phyloP scores from a whole-genome alignment of 2,888 invertebrate genomes.

The Sphaerophoria rueppellii region DNA sequence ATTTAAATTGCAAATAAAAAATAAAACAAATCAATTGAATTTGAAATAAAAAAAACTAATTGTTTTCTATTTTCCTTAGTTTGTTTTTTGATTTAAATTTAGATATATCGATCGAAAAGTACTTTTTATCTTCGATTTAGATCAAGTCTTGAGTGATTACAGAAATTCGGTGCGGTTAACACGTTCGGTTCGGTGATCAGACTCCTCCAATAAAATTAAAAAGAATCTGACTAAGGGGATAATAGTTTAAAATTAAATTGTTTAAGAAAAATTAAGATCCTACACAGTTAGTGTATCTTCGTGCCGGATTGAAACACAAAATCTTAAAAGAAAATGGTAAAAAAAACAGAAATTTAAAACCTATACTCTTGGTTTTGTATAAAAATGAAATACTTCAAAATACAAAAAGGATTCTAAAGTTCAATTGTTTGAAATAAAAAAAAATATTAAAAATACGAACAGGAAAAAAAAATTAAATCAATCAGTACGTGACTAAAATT shows the following conservation, averaged over 20 bases:
- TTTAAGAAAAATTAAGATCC: background rate
- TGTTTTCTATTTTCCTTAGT: conserved; percentile 31
- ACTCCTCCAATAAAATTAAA: conserved; percentile 57
- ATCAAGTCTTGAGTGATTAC: conserved; percentile 78
- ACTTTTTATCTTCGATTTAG: conserved; percentile 79
- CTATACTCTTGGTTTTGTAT: conserved; percentile 18
- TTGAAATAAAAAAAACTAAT: conserved; percentile 61
- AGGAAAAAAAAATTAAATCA: background rate
- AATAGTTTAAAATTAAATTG: conserved; percentile 39
- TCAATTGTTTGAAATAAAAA: background rate
- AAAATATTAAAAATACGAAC: background rate
- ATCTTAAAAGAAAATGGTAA: conserved; percentile 56
- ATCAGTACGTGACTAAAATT: conserved; percentile 13
- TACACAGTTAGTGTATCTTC: conserved; percentile 48
- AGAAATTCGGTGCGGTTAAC: conserved; percentile 77
- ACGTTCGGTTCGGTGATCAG: conserved; percentile 74
- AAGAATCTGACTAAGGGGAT: conserved; percentile 25
- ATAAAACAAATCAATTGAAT: conserved; percentile 51
- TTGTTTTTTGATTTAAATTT: conserved; percentile 60
- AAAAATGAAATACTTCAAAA: background rate
- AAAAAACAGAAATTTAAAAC: conserved; percentile 14
- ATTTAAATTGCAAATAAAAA: conserved; percentile 45
- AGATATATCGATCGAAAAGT: conserved; percentile 78
- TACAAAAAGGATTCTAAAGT: background rate
- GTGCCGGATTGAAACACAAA: conserved; percentile 44